Conservation (phyloP, 2,797 vertebrate species). For the Pangasius larnaudii region DNA sequence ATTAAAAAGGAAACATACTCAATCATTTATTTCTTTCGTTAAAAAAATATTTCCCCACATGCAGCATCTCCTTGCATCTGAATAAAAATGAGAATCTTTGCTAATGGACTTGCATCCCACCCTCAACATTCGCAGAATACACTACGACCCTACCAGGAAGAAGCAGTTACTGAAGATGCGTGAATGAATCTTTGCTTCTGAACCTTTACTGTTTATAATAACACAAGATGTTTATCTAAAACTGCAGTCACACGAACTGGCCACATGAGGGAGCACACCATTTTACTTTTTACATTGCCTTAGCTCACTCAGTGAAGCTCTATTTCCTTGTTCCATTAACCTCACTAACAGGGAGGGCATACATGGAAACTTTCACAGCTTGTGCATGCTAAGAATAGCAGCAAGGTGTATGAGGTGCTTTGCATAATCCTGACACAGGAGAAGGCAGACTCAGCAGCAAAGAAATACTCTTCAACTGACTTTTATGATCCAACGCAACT, state of each 20-base stretch:
- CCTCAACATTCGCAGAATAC: neutral
- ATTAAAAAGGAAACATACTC: neutral
- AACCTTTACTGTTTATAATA: neutral
- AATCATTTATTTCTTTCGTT: neutral
- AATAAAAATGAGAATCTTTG: neutral
- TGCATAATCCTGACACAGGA: conserved; percentile 37
- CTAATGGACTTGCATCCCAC: neutral
- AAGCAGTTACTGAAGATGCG: neutral
- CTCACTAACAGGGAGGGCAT: conserved; percentile 68
- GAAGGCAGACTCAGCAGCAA: neutral
- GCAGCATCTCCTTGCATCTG: neutral
- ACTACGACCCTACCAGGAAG: neutral
- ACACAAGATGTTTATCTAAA: neutral
- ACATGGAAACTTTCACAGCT: conserved; percentile 84
- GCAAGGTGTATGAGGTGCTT: conserved; percentile 52
- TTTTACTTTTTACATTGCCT: conserved; percentile 36
- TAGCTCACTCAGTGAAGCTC: conserved; percentile 28
- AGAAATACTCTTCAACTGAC: neutral
- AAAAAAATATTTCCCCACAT: neutral
- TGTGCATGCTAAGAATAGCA: conserved; percentile 82
- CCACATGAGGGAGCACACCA: conserved; percentile 69
- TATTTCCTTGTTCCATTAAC: conserved; percentile 76
- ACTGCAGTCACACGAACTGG: conserved; percentile 55
- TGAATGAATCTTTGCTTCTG: neutral
- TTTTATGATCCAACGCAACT: neutral